Conservation (phyloP, 2,888 invertebrate genomes). For the Melanchra persicariae region DNA sequence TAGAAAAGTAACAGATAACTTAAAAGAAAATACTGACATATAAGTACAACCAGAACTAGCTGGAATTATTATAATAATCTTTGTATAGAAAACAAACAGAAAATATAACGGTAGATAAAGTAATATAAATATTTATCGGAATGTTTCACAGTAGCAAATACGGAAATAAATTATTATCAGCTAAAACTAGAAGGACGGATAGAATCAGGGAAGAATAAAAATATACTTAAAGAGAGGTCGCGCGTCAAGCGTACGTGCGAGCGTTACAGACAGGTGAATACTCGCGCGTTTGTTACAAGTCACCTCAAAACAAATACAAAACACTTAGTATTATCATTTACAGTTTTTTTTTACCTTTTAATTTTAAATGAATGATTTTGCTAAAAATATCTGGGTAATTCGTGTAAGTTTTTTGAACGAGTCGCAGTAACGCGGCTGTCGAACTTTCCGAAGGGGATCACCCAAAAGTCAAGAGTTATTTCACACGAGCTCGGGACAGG, state of each 20-base stretch:
- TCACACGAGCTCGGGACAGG: constrained; percentile 44
- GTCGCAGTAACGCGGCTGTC: neutral
- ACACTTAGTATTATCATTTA: constrained; percentile 59
- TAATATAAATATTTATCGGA: constrained; percentile 63
- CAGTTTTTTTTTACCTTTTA: constrained; percentile 40
- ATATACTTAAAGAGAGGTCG: constrained; percentile 47
- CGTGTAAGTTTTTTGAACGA: constrained; percentile 21
- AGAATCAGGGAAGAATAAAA: constrained; percentile 69
- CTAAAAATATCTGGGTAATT: constrained; percentile 39
- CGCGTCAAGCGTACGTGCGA: constrained; percentile 3
- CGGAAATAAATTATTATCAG: constrained; percentile 74
- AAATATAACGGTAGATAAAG: constrained; percentile 63
- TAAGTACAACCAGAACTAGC: constrained; percentile 79
- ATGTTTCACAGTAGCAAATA: constrained; percentile 56
- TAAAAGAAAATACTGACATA: constrained; percentile 72
- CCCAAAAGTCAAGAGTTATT: constrained; percentile 53
- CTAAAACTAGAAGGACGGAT: constrained; percentile 78
- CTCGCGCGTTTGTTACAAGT: constrained; percentile 28
- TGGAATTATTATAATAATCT: constrained; percentile 55
- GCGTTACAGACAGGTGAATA: neutral
- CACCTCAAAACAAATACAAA: constrained; percentile 40
- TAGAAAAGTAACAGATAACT: constrained; percentile 64
- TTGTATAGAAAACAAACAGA: constrained; percentile 60
- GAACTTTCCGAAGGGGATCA: constrained; percentile 17
- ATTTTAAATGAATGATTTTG: constrained; percentile 39